phyloP scores from a whole-genome alignment of 2,797 vertebrate genomes.

The Pseudochirops corinnae region DNA sequence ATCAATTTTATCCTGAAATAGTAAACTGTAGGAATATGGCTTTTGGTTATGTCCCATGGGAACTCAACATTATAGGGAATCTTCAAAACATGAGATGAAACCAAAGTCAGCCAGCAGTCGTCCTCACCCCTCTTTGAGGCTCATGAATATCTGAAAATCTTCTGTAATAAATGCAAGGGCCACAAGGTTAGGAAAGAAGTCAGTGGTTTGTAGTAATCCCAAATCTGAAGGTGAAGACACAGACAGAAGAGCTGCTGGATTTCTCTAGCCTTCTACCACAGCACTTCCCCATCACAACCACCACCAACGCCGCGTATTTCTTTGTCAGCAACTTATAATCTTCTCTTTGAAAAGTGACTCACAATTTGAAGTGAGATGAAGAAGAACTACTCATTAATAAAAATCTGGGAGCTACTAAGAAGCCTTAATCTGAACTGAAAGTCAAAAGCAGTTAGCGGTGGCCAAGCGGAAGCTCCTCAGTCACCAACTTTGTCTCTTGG shows the following conservation, averaged over 20 bases:
- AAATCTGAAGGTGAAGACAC: too few relatives aligned
- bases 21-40: not conserved
- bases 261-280: not conserved
- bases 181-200: too few relatives aligned
- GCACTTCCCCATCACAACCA: not conserved
- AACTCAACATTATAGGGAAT: not conserved
- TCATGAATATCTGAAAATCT: not conserved
- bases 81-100: not conserved
- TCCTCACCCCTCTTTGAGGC: not conserved
- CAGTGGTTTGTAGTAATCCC: too few relatives aligned
- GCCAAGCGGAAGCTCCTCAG: not conserved
- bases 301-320: not conserved
- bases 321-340: not conserved
- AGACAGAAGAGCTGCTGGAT: not conserved
- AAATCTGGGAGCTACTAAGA: not conserved
- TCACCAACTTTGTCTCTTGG: not conserved
- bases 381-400: not conserved
- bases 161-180: not conserved
- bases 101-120: not conserved
- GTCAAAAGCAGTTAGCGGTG: not conserved
- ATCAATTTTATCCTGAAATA: too few relatives aligned
- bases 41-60: not conserved
- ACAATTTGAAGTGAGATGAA: not conserved
- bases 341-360: not conserved
- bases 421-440: not conserved